Evolutionary conservation across 2,888 invertebrate genomes (phyloP).

Genomic region (Ceramica pisi): DNA sequence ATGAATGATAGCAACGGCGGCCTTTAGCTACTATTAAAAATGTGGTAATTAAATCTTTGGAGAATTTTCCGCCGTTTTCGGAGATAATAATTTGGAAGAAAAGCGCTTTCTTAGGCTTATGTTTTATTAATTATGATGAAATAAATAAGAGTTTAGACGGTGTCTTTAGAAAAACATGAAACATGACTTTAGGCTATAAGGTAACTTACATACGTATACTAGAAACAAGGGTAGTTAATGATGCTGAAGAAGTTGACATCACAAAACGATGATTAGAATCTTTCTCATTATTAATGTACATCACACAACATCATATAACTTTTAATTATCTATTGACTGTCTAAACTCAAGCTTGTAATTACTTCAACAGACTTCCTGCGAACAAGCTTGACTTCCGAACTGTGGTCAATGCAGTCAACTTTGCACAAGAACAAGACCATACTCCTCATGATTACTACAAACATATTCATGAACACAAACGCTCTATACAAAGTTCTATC

Average conservation of each 20-base stretch:
- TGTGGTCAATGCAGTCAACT: conserved; percentile 21
- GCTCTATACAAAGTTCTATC: conserved; percentile 22
- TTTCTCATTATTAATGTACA: background rate
- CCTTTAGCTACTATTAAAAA: conserved; percentile 65
- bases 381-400: conserved; percentile 9
- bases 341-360: background rate
- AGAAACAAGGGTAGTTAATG: background rate
- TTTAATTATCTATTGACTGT: background rate
- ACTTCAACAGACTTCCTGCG: conserved; percentile 21
- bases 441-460: conserved; percentile 8
- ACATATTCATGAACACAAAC: conserved; percentile 46
- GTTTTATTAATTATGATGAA: conserved; percentile 27
- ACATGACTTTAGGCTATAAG: background rate
- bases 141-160: conserved; percentile 1
- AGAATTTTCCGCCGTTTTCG: conserved; percentile 63
- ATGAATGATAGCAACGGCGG: conserved; percentile 70
- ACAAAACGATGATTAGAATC: background rate
- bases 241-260: background rate
- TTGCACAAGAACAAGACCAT: conserved; percentile 17
- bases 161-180: background rate
- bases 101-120: conserved; percentile 22
- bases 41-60: conserved; percentile 73
- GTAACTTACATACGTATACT: no score
- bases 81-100: conserved; percentile 60
- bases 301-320: no score